These are phyloP conservation scores for Tamias sibiricus DNA, from an alignment of 2,113 vertebrate genomes.

Conservation along the genomic window DNA sequence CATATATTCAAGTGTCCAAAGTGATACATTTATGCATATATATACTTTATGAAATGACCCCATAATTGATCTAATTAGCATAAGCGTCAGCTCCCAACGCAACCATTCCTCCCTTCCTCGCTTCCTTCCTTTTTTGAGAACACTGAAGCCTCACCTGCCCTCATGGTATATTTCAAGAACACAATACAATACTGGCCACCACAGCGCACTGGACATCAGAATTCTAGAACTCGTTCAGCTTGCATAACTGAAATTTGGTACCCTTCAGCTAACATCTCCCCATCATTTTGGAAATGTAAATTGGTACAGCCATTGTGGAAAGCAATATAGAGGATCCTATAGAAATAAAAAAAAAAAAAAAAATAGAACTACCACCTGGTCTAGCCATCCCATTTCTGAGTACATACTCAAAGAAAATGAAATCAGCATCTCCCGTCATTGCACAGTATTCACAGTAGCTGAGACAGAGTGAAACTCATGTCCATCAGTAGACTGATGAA, in stretches of 20 bases:
- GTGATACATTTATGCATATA: background rate
- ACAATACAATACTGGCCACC: background rate
- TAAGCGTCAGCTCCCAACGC: background rate
- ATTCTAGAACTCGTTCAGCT: background rate
- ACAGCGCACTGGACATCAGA: rapidly evolving
- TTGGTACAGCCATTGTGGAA: too few species aligned
- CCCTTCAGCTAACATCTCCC: background rate
- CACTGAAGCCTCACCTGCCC: background rate
- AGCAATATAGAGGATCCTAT: background rate
- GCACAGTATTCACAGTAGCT: background rate
- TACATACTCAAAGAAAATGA: background rate
- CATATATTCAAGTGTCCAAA: background rate
- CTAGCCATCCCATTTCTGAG: background rate
- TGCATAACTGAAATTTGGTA: background rate
- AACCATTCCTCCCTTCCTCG: too few species aligned
- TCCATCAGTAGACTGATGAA: background rate
- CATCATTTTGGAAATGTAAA: background rate
- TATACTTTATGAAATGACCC: background rate
- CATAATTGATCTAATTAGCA: background rate
- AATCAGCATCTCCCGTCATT: background rate
- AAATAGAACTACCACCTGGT: too few species aligned
- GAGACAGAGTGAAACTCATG: too few species aligned
- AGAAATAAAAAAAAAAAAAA: background rate
- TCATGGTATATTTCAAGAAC: background rate
- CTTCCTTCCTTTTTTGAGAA: background rate